Base-by-base conservation (phyloP, 2,797 vertebrate genomes). In the Pogonophryne albipinna region DNA sequence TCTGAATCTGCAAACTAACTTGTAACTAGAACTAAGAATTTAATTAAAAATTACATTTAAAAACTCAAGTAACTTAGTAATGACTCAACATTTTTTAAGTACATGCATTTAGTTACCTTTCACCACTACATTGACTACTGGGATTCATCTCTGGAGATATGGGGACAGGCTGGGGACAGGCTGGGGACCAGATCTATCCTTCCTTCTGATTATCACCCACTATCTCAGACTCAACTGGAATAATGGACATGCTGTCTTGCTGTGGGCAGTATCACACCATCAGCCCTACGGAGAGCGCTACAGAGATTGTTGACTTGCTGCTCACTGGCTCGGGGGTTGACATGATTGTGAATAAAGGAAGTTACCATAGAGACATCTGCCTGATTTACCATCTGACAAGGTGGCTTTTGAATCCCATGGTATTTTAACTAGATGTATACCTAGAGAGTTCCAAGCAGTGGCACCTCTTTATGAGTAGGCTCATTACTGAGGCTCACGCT, bases 401-500 rank as follows among this genome's bases (percentile, higher is more conserved):
- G 58, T 66, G 58, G 52, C 82, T 85, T 83, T 80, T 83, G 80
- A 89, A 87, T 87, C 66, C 74, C 45, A 38, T 23, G 61, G 70
- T 74, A 80, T 79, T 87, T 80, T 78, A 78, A 89, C 66, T 66
- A 71, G 71, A 78, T 77, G 55, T 85, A 73, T 76, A 83, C 65
- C 56, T 52, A 55, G 76, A 82, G 82, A 71, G 71, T 66, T 80
- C 74, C 80, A 76, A 84, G 84, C 80, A 53, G 82, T 77, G 74
- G 71, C 82, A 87, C 82, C 80, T 89, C 81, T 87, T 86, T 83
- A 85, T 86, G 85, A 91, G 79, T 75, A 57, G 68, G 82, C 87
- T 93, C 90, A 93, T 94, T 94, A 94, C 83, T 20, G 88, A 80
- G 84, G 70, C 86, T 80, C 79, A 76, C 47, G 76, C 90, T 90